These are phyloP conservation scores for Drosophila neonasuta DNA, from an alignment of 2,888 invertebrate species.

Conservation along the genomic window DNA sequence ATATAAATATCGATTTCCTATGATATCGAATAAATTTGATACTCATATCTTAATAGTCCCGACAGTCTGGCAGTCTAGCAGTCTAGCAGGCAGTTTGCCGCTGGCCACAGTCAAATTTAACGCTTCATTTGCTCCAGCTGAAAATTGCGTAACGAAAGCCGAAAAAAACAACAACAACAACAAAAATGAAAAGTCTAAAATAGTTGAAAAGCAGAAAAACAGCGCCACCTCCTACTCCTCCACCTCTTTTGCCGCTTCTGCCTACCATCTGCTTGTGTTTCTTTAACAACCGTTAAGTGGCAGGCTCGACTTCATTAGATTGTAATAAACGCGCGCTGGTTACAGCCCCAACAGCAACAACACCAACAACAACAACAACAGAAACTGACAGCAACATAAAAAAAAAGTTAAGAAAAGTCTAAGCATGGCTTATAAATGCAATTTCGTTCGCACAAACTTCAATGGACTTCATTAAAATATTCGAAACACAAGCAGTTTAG, in stretches of 20 bases:
- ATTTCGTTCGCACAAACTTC: slow-evolving; percentile 76
- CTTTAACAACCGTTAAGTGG: slow-evolving; percentile 70
- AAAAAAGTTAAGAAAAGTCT: slow-evolving; percentile 60
- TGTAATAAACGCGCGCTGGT: slow-evolving; percentile 74
- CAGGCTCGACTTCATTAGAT: slow-evolving; percentile 77
- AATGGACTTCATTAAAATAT: slow-evolving; percentile 79
- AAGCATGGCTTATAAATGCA: slow-evolving; percentile 74
- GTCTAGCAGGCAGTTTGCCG: background rate
- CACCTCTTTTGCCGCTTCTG: background rate
- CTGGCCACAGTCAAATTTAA: slow-evolving; percentile 38
- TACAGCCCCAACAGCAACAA: slow-evolving; percentile 61
- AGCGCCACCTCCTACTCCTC: slow-evolving; percentile 18
- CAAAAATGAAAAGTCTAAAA: background rate
- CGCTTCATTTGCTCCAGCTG: slow-evolving; percentile 59
- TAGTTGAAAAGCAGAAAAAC: slow-evolving; percentile 22
- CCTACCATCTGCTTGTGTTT: slow-evolving; percentile 1
- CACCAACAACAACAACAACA: slow-evolving; percentile 20
- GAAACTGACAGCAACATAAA: slow-evolving; percentile 70
- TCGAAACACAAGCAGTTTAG: slow-evolving; percentile 75
- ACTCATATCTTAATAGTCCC: slow-evolving; percentile 16
- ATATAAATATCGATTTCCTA: slow-evolving; percentile 12
- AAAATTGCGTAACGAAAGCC: slow-evolving; percentile 56
- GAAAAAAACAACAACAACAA: slow-evolving; percentile 3
- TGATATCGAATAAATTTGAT: slow-evolving; percentile 11
- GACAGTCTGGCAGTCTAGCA: slow-evolving; percentile 1